Percentiles rank a stretch among this genome's conserved stretches.
Evolutionary conservation across 2,113 vertebrate species (phyloP).

Genomic region (Marmota flaviventris): DNA sequence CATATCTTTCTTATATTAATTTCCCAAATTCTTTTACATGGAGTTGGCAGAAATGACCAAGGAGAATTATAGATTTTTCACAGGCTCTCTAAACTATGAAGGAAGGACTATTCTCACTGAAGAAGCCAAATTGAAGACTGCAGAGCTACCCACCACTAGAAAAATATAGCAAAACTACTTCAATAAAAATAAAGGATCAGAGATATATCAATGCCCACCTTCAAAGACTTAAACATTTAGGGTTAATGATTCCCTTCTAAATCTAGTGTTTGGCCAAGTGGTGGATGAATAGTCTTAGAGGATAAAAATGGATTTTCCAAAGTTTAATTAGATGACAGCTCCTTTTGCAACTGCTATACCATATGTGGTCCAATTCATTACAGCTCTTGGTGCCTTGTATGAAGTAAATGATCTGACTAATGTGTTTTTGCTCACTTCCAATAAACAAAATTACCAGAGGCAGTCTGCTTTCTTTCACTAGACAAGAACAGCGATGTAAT

Average conservation of each 20-base stretch:
- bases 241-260: slow-evolving; percentile 40
- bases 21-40: not conserved
- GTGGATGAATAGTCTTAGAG: not conserved
- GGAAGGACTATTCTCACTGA: not conserved
- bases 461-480: slow-evolving; percentile 43
- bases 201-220: not conserved
- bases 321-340: slow-evolving; percentile 67
- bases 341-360: not conserved
- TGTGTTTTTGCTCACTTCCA: slow-evolving; percentile 18
- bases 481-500: slow-evolving; percentile 1
- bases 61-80: not conserved
- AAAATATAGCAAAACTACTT: not conserved
- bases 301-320: slow-evolving; percentile 63
- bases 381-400: not conserved
- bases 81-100: not conserved
- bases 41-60: not conserved
- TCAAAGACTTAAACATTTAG: not conserved
- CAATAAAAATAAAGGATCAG: not conserved
- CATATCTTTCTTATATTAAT: not conserved
- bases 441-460: slow-evolving; percentile 54
- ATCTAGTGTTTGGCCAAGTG: not conserved
- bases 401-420: slow-evolving; percentile 50
- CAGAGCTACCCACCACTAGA: not conserved
- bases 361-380: slow-evolving; percentile 10
- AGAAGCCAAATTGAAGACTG: not conserved